A percentile compares a stretch with the other conserved stretches of the same genome.
Evolutionary conservation across 1,140 invertebrate genomes (phyloP).

Genomic region (Papilio glaucus): DNA sequence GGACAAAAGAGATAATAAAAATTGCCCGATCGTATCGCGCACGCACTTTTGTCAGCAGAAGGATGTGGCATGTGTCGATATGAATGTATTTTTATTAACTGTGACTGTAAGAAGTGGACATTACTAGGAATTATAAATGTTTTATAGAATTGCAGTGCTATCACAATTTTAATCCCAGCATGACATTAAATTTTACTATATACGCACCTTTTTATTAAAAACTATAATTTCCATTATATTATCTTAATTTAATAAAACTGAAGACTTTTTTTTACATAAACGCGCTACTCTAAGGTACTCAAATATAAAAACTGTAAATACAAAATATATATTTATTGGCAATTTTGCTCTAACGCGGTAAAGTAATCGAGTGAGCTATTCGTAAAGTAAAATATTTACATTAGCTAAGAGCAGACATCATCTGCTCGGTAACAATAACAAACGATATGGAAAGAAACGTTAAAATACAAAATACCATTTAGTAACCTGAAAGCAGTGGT

Average conservation of each 20-base stretch:
- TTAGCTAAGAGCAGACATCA: conserved; percentile 25
- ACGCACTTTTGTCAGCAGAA: conserved; percentile 45
- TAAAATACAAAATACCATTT: conserved; percentile 1
- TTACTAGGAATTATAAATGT: too few species aligned
- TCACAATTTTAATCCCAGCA: too few species aligned
- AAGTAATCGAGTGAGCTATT: conserved; percentile 20
- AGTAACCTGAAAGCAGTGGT: background rate
- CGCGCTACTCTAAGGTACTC: too few species aligned
- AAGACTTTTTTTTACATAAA: too few species aligned
- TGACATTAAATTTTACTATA: too few species aligned
- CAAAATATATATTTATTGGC: background rate
- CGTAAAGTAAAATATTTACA: conserved; percentile 26
- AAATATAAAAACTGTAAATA: background rate
- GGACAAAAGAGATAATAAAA: conserved; percentile 42
- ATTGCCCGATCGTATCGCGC: conserved; percentile 47
- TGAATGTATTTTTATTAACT: conserved; percentile 5
- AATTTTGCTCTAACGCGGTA: background rate
- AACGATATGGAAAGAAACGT: conserved; percentile 13
- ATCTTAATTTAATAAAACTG: too few species aligned
- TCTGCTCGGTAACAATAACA: conserved; percentile 13
- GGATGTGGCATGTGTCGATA: conserved; percentile 50
- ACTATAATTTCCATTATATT: too few species aligned
- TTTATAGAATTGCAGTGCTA: too few species aligned
- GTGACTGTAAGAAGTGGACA: background rate
- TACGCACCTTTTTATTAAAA: too few species aligned